Evolutionary conservation across 2,888 invertebrate species (phyloP).

Genomic region (Torymus aiolomorphi): DNA sequence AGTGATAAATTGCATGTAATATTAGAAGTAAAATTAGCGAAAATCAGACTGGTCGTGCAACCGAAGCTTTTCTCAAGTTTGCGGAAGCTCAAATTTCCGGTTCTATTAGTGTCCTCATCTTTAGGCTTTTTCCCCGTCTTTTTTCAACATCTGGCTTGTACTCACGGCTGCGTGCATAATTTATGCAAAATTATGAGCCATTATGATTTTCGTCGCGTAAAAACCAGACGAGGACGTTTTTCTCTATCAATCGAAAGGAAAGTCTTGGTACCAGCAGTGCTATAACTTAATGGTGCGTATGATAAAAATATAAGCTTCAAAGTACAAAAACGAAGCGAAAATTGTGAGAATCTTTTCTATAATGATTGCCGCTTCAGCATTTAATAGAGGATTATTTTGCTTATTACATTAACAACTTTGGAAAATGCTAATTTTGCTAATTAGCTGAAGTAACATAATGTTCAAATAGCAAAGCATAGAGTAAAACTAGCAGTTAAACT

Average conservation of each 20-base stretch:
- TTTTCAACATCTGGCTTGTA: slow-evolving; percentile 43
- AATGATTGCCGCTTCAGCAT: too few species aligned
- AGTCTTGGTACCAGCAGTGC: slow-evolving; percentile 2
- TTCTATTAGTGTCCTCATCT: slow-evolving; percentile 51
- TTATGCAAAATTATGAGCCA: slow-evolving; percentile 58
- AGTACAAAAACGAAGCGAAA: neutral
- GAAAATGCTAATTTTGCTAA: too few species aligned
- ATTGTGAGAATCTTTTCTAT: too few species aligned
- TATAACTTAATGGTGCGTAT: neutral
- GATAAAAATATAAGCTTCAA: neutral
- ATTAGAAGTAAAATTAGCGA: slow-evolving; percentile 41
- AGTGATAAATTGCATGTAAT: slow-evolving; percentile 34
- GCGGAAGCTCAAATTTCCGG: slow-evolving; percentile 53
- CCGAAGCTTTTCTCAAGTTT: slow-evolving; percentile 29
- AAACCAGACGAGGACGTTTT: slow-evolving; percentile 19
- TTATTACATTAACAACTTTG: too few species aligned
- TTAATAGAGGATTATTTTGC: too few species aligned
- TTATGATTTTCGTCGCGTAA: slow-evolving; percentile 56
- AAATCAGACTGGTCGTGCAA: slow-evolving; percentile 17
- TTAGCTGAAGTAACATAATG: too few species aligned
- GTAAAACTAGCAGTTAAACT: too few species aligned
- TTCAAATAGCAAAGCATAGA: too few species aligned
- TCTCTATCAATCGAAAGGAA: slow-evolving; percentile 33
- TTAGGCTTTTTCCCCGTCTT: slow-evolving; percentile 29
- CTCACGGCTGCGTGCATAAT: slow-evolving; percentile 45